Base-by-base conservation (phyloP, 2,797 vertebrate genomes). In the Spheniscus humboldti region DNA sequence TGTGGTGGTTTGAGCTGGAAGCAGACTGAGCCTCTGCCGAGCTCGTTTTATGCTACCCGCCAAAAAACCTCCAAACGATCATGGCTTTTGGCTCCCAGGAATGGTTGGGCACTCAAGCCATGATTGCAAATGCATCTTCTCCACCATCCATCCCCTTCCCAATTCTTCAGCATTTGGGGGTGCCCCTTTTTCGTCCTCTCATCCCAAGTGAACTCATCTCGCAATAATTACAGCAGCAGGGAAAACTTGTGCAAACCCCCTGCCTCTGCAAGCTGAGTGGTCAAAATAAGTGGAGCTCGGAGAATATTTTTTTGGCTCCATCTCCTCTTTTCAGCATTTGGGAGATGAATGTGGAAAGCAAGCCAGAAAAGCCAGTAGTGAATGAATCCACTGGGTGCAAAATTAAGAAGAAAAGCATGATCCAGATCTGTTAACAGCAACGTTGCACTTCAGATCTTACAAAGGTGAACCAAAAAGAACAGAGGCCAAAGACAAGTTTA, bases 331-430 rank as follows among this genome's bases (percentile, higher is more conserved):
- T 52, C 81, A 81, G 67, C 6, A 0, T 66, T 86, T 1, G 1
- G 88, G 77, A 92, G 93, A 75, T 50, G 74, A 59, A 79, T 87
- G 64, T 16, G 64, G 48, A 89, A 93, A 85, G 35, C 18, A 9
- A 75, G 92, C 86, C 89, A 87, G 93, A 35, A 71, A 55, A 80
- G 33, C 10, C 52, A 25, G 71, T 10, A 53, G 52, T 48, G 80
- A 62, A 31, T 27, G 50, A 86, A 88, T 72, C 69, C 33, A 12
- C 35, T 45, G 86, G 66, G 86, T 56, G 72, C 33, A 64, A 74
- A 80, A 71, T 45, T 7, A 39, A 69, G 88, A 71, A 45, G 67
- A 71, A 90, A 87, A 93, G 35, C 81, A 56, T 2, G 3, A 6
- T 14, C 11, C 23, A 16, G 66, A 57, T 20, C 56, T 71, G 80